Evolutionary conservation across 2,797 vertebrate genomes (phyloP).

Genomic region (Coregonus suidteri): DNA sequence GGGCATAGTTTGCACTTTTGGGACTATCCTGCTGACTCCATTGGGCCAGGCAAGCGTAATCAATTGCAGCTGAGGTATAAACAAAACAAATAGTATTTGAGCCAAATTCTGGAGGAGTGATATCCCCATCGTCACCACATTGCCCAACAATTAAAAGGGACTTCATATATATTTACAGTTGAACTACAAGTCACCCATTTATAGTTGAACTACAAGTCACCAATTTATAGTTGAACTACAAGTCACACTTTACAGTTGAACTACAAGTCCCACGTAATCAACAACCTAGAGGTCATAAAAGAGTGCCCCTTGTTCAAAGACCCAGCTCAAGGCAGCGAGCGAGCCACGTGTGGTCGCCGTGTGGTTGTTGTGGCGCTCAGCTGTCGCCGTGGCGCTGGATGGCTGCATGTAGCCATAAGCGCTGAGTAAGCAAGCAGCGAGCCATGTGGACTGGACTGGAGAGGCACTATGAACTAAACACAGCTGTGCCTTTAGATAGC

Average conservation of each 20-base stretch:
- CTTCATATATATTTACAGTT: background rate
- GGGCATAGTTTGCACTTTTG: no score
- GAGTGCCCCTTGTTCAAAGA: background rate
- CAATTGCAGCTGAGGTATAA: no score
- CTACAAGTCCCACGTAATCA: background rate
- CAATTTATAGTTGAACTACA: background rate
- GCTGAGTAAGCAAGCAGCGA: slow-evolving; percentile 2
- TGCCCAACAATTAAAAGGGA: background rate
- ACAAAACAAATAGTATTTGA: no score
- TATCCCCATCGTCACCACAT: background rate
- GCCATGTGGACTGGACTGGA: slow-evolving; percentile 3
- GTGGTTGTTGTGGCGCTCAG: slow-evolving; percentile 12
- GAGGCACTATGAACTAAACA: background rate
- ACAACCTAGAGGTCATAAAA: background rate
- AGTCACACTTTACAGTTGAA: background rate
- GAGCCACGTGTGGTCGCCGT: background rate
- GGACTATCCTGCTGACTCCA: no score
- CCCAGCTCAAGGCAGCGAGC: background rate
- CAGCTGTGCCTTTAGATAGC: slow-evolving; percentile 31
- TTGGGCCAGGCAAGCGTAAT: no score
- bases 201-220: no score
- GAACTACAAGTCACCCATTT: background rate
- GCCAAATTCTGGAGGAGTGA: no score
- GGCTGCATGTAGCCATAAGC: background rate
- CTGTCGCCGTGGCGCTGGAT: slow-evolving; percentile 4